phyloP scores from a whole-genome alignment of 1,140 invertebrate genomes.

The Drosophila ogumai region DNA sequence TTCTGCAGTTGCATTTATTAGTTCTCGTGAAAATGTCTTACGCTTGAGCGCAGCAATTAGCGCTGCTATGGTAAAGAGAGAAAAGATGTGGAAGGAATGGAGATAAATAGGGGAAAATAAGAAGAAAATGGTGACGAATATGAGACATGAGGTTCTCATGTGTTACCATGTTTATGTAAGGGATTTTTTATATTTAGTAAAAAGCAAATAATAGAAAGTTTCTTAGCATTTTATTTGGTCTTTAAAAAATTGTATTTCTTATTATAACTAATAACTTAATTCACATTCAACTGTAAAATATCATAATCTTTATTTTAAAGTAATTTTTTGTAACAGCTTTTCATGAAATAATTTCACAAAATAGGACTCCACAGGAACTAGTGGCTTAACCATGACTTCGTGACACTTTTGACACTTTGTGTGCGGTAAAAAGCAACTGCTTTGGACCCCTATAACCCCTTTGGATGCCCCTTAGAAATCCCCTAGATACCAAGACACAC shows the following conservation, averaged over 20 bases:
- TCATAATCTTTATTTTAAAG: too few species aligned
- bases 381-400: slow-evolving; percentile 18
- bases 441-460: slow-evolving; percentile 14
- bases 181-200: not conserved
- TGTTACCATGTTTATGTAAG: not conserved
- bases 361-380: too few species aligned
- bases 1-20: slow-evolving; percentile 57
- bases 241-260: not conserved
- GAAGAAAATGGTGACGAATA: not conserved
- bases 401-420: slow-evolving; percentile 64
- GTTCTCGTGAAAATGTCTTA: slow-evolving; percentile 56
- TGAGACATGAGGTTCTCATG: not conserved
- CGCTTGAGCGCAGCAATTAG: slow-evolving; percentile 58
- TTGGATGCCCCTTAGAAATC: slow-evolving; percentile 13
- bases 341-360: too few species aligned
- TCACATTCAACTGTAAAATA: too few species aligned
- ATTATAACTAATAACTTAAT: too few species aligned
- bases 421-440: slow-evolving; percentile 27
- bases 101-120: not conserved
- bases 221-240: not conserved
- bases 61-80: slow-evolving; percentile 9
- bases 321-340: too few species aligned
- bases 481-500: slow-evolving; percentile 6
- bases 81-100: not conserved
- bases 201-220: not conserved